phyloP scores from a whole-genome alignment of 2,888 invertebrate genomes.

The Neoitamus cyanurus region DNA sequence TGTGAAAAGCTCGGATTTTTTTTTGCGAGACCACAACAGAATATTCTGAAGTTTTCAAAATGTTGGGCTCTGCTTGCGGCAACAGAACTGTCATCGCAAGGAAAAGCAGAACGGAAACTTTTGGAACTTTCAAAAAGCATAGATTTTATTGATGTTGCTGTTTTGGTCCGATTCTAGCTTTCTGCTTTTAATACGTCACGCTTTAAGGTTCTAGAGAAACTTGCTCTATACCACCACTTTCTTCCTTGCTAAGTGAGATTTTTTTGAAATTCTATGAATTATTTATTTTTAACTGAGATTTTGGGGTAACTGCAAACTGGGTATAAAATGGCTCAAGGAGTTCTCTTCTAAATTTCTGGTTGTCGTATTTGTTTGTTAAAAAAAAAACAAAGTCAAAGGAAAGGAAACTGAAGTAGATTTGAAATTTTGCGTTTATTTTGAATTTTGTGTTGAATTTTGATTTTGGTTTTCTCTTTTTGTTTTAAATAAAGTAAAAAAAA shows the following conservation, averaged over 20 bases:
- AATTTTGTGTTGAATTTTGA: neutral
- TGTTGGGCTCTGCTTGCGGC: too few relatives aligned
- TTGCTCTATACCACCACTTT: neutral
- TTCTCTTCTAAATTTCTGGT: neutral
- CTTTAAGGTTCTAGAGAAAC: too few relatives aligned
- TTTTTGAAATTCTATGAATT: too few relatives aligned
- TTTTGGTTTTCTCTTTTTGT: slow-evolving; percentile 32
- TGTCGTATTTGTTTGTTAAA: neutral
- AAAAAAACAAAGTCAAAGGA: neutral
- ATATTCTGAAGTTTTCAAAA: too few relatives aligned
- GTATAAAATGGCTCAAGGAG: neutral
- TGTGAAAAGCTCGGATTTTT: too few relatives aligned
- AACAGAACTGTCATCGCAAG: too few relatives aligned
- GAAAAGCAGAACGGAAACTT: too few relatives aligned
- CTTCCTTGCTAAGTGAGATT: neutral
- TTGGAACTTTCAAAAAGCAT: too few relatives aligned
- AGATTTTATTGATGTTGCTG: too few relatives aligned
- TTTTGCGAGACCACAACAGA: too few relatives aligned
- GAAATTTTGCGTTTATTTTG: neutral
- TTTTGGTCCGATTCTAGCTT: too few relatives aligned
- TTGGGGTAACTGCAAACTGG: neutral
- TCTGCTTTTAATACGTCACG: too few relatives aligned
- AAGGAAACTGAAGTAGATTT: neutral
- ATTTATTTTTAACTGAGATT: neutral
- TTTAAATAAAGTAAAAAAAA: neutral